Evolutionary conservation across 1,140 invertebrate genomes (phyloP), one percentile per base, ranked within the genome.

Genomic region (Thalassaphorura encarpata): DNA sequence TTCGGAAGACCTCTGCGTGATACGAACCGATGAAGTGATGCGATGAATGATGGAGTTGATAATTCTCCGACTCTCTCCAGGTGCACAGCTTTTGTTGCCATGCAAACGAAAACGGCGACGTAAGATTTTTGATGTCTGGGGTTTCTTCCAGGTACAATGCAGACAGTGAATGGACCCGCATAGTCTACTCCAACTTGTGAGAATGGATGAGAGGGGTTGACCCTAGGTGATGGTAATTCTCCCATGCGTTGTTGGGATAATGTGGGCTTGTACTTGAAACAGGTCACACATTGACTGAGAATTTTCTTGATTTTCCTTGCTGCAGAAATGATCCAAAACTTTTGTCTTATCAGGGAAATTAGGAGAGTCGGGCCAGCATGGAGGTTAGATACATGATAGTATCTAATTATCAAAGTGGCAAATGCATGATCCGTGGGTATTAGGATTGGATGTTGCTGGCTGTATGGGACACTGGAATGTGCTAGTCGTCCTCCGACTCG

Each of bases 401-500:
- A 8, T 21, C 45, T 5, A 2, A 26, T 26, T 6, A 41, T 3
- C 4, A 11, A 23, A 1, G 18, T 21, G 36, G 36, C 18, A 27
- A 47, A 26, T 13, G 6, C 21, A 18, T 47, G 45, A 11, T 19
- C 18, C 45, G 23, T 47, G 6, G 66, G 64, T 23, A 73, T 26
- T 4, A 70, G 27, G 18, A 70, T 66, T 18, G 67, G 68, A 62
- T 68, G 60, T 54, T 66, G 66, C 23, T 54, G 53, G 40, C 63
- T 51, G 50, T 62, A 53, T 42, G 63, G 3, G 21, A 56, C 18
- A 18, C 47, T 43, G 1, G 69, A 54, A 39, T 70, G 52, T n/a
- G 49, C 51, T 6, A 74, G 42, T 48, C 72, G 50, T 26, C 72
- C 69, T 2, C 72, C 72, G 1, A 74, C 71, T 26, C 72, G 60